These are phyloP conservation scores for Chaunax sp. DNA, from an alignment of 2,797 vertebrate genomes.

Conservation along the genomic window DNA sequence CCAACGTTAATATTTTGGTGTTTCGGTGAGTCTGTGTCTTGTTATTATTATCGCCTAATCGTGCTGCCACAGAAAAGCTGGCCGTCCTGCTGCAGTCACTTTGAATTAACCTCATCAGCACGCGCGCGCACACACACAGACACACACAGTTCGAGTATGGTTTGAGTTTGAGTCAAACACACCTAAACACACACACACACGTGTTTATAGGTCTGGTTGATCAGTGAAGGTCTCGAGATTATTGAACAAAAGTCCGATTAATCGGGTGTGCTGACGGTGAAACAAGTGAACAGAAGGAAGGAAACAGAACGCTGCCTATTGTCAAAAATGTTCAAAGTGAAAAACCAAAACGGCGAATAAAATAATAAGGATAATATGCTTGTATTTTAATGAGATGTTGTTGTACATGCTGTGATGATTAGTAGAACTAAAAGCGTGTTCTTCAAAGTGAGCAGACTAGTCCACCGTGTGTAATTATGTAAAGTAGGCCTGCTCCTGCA, in stretches of 20 bases:
- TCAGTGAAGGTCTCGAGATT: not conserved
- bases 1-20: conserved; percentile 7
- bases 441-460: conserved; percentile 67
- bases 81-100: conserved; percentile 72
- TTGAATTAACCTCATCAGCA: conserved; percentile 74
- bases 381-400: conserved; percentile 58
- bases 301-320: conserved; percentile 38
- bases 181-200: conserved; percentile 21
- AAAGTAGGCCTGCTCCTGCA: conserved; percentile 52
- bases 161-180: conserved; percentile 17
- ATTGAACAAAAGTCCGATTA: not conserved
- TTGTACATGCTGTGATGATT: conserved; percentile 48
- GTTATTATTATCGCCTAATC: conserved; percentile 69
- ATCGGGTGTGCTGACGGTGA: conserved; percentile 3
- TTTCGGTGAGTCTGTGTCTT: conserved; percentile 35
- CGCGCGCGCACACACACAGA: conserved; percentile 24
- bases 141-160: conserved; percentile 3
- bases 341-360: conserved; percentile 65
- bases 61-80: conserved; percentile 65
- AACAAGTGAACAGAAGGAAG: conserved; percentile 3
- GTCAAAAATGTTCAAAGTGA: conserved; percentile 40
- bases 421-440: conserved; percentile 69
- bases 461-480: conserved; percentile 61
- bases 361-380: conserved; percentile 72
- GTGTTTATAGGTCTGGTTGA: not conserved